Base-by-base conservation (phyloP, 2,888 invertebrate species). In the Plebejus anna region DNA sequence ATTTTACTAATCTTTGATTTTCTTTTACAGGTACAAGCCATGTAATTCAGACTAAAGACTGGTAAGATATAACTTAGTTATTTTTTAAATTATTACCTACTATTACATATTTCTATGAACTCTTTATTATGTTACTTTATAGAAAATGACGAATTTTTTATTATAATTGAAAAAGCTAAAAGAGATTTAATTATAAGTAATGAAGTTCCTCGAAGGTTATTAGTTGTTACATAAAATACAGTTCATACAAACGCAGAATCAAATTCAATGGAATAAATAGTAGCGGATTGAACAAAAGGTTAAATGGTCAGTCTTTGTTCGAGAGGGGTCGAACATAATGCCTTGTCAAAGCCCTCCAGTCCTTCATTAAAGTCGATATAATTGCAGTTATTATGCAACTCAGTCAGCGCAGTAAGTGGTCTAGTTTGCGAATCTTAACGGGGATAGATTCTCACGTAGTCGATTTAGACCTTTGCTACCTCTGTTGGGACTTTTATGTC, bases 321-420 rank as follows among this genome's bases (percentile, higher is more conserved):
- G 66, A 32, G 36, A 32, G 66, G 66, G 66, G 66, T 66, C 66
- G 36, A 66, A 66, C 32, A 66, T 66, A 66, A 47, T 72, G 22
- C 22, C 72, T 42, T 78, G 81, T 79, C 83, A 84, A 84, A 72
- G 22, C 72, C 47, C 72, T 72, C 22, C 47, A 11, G 42, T 16
- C 66, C 66, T 66, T 36, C 32, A 66, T 66, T 81, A 81, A 82
- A 82, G 80, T 80, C 82, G 81, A 85, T 85, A 84, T 88, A 90
- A 91, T 90, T 88, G 85, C 86, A 86, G 87, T 88, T 87, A 89
- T 91, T 90, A 88, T 84, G 83, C 83, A 84, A 87, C 84, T 81
- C 85, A 83, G 84, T 84, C 78, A 71, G 79, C 70, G 79, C 79
- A 81, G 79, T 79, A 77, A 77, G 47, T 75, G 76, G 77, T 78